These are phyloP conservation scores for Kradibia gibbosae DNA, from an alignment of 1,140 invertebrate genomes.

Conservation along the genomic window DNA sequence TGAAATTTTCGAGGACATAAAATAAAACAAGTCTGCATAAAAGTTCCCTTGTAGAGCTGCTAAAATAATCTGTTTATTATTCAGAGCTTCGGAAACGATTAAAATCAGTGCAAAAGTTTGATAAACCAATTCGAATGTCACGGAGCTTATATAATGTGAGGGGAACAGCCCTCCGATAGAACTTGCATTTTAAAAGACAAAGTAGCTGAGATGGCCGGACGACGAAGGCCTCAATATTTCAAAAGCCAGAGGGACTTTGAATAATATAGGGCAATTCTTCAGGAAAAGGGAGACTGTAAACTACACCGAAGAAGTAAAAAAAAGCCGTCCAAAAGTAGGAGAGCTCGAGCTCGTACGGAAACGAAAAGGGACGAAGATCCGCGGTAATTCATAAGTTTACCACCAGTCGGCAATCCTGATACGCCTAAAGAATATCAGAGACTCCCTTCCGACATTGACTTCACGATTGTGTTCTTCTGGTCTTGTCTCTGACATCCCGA, in stretches of 20 bases:
- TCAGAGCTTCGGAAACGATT: constrained; percentile 33
- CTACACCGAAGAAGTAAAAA: neutral
- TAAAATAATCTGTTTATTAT: constrained; percentile 43
- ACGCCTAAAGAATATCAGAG: constrained; percentile 40
- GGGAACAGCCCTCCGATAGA: neutral
- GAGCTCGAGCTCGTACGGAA: neutral
- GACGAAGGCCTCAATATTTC: constrained; percentile 40
- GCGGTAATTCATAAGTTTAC: constrained; percentile 46
- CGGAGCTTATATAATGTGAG: neutral
- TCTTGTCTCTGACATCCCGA: constrained; percentile 14
- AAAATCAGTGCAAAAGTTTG: constrained; percentile 45
- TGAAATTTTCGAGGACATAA: constrained; percentile 17
- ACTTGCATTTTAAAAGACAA: constrained; percentile 36
- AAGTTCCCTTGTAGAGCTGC: neutral
- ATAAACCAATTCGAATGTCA: constrained; percentile 38
- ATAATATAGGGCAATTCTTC: constrained; percentile 37
- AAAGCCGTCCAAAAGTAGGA: neutral
- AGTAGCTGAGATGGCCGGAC: constrained; percentile 16
- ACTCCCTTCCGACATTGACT: constrained; percentile 14
- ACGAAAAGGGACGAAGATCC: neutral
- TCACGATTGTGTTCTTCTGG: neutral
- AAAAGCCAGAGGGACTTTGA: constrained; percentile 42
- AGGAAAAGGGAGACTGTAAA: neutral
- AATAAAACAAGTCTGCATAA: constrained; percentile 2
- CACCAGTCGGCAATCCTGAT: constrained; percentile 34